phyloP scores from a whole-genome alignment of 2,797 vertebrate genomes.

The Petrocephalus sullivani region DNA sequence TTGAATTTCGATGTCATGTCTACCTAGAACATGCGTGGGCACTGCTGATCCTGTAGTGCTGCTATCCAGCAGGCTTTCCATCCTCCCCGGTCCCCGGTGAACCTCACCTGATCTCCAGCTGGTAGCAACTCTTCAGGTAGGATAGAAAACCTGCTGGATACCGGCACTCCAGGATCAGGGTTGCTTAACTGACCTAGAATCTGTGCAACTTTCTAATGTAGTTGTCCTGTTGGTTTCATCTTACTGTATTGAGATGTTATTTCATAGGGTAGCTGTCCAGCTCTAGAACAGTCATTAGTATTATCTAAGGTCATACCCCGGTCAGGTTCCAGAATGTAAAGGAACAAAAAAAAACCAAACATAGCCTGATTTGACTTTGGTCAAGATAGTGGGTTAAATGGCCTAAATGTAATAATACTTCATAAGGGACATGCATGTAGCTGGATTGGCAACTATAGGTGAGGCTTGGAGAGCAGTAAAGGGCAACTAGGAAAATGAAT shows the following conservation, averaged over 20 bases:
- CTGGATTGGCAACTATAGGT: not conserved
- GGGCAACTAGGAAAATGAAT: not conserved
- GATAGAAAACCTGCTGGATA: not conserved
- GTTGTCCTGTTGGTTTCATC: not conserved
- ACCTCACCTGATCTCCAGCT: not conserved
- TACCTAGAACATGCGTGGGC: not conserved
- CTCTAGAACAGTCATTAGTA: too few species aligned
- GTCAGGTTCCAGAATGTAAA: too few species aligned
- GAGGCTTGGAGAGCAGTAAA: not conserved
- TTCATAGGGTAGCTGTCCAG: too few species aligned
- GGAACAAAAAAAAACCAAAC: too few species aligned
- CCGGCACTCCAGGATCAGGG: not conserved
- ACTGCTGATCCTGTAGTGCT: not conserved
- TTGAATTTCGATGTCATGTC: not conserved
- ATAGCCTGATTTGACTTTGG: too few species aligned
- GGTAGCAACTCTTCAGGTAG: not conserved
- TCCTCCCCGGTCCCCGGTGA: not conserved
- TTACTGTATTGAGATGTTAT: not conserved
- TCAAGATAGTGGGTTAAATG: too few species aligned
- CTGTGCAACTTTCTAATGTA: not conserved
- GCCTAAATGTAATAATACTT: too few species aligned
- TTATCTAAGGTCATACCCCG: too few species aligned
- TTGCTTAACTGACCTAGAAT: not conserved
- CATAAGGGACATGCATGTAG: too few species aligned
- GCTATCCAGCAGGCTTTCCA: not conserved